Evolutionary conservation across 1,140 invertebrate species (phyloP).

Genomic region (Caenorhabditis elegans): WBcel235 BX284606.5:2742501-2743000

Average conservation of each 20-base stretch:
- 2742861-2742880: too few relatives aligned
- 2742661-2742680: not conserved
- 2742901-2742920: too few relatives aligned
- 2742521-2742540: not conserved
- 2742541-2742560: not conserved
- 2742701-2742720: slow-evolving; percentile 30
- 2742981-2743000: too few relatives aligned
- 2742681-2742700: slow-evolving; percentile 15
- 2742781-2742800: not conserved
- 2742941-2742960: too few relatives aligned
- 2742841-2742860: too few relatives aligned
- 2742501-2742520: too few relatives aligned
- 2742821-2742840: not conserved
- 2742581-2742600: too few relatives aligned
- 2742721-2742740: slow-evolving; percentile 32
- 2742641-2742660: slow-evolving; percentile 12
- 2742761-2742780: not conserved
- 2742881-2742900: too few relatives aligned
- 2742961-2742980: too few relatives aligned
- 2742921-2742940: too few relatives aligned
- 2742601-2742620: too few relatives aligned
- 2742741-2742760: slow-evolving; percentile 23
- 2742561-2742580: not conserved
- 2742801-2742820: not conserved
- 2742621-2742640: too few relatives aligned